Evolutionary conservation across 1,140 invertebrate genomes (phyloP), one percentile per base, ranked within the genome.

Genomic region (Maconellicoccus hirsutus): DNA sequence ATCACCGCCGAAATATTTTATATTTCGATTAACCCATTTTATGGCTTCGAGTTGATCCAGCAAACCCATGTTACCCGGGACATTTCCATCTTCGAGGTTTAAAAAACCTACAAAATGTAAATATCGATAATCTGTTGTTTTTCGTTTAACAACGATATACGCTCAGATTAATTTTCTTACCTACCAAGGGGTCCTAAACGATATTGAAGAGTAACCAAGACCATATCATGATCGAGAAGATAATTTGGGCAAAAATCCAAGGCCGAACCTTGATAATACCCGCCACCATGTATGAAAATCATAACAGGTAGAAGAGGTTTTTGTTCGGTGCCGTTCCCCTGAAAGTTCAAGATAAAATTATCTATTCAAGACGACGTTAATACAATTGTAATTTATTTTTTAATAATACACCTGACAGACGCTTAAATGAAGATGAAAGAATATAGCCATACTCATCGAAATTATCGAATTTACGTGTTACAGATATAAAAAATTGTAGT

Each of bases 41-140:
- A 93, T 75, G 0, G 87, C 88, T 70, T 87, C 76, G 72, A 86
- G 85, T 73, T 91, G 87, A 77, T 92, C 90, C 70, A 87, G 79
- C 12, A 90, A 75, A 1, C 87, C 88, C 25, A 88, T 82, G 76
- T 91, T 91, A 0, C 89, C 89, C 1, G 83, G 77, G 6, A 83
- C 76, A 70, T 82, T 82, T 16, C 80, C 14, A 80, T 85, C 76
- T 77, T 79, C 83, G 12, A 91, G 79, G 73, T 84, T 86, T 52
- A 93, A 82, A 79, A 92, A 92, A 6, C 87, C 79, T 80, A 38
- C 22, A 21, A 10, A 2, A 23, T n/a, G n/a, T n/a, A n/a, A n/a
- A n/a, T n/a, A n/a, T n/a, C n/a, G n/a, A n/a, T n/a, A n/a, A n/a
- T n/a, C n/a, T n/a, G 14, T 52, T 14, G 14, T 14, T 14, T 14